These are phyloP conservation scores for Poliocrania exsul DNA, from an alignment of 2,797 vertebrate genomes.

Conservation along the genomic window DNA sequence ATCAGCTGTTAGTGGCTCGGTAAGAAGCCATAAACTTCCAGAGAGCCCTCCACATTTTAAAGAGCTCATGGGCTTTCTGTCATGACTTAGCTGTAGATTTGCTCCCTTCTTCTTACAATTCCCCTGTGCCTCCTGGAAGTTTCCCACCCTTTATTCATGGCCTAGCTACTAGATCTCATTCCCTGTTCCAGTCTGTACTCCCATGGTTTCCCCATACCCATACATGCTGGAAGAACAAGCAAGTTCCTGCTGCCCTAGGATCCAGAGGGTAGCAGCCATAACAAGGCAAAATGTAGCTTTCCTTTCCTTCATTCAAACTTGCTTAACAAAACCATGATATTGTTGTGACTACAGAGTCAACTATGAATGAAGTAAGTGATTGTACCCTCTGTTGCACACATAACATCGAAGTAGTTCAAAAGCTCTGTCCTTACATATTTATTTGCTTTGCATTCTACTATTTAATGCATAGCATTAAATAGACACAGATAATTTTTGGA, in stretches of 20 bases:
- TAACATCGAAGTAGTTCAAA: background rate
- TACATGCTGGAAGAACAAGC: rapidly evolving
- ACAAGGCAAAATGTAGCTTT: background rate
- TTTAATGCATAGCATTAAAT: background rate
- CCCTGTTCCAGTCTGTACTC: rapidly evolving
- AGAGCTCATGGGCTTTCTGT: background rate
- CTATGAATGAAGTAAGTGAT: rapidly evolving
- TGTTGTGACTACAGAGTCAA: background rate
- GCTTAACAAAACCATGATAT: background rate
- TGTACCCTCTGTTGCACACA: background rate
- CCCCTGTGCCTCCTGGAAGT: background rate
- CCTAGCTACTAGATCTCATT: background rate
- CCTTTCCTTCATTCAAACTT: background rate
- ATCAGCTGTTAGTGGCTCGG: background rate
- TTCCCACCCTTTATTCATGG: background rate
- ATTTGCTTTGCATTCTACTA: background rate
- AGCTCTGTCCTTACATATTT: background rate
- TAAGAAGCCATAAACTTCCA: background rate
- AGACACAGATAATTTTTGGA: background rate
- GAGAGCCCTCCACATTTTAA: background rate
- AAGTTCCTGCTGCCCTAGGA: background rate
- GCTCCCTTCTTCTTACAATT: background rate
- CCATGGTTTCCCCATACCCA: rapidly evolving
- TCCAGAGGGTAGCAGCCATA: background rate
- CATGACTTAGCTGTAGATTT: background rate